Evolutionary conservation across 2,888 invertebrate species (phyloP).

Genomic region (Nephrotoma flavescens): DNA sequence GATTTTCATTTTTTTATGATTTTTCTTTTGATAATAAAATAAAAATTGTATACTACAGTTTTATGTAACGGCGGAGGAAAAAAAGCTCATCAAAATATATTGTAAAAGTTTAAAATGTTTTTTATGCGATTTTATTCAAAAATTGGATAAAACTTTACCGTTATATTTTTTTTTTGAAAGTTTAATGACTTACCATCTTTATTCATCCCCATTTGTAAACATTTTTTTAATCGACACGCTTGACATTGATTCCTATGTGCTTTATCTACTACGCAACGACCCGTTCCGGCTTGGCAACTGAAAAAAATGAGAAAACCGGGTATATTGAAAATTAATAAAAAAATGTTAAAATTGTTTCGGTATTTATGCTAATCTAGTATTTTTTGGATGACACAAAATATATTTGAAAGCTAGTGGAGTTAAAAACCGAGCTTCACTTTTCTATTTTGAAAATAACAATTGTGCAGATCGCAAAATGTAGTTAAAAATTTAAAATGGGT

Average conservation of each 20-base stretch:
- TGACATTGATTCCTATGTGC: conserved; percentile 99
- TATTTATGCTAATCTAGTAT: too few relatives aligned
- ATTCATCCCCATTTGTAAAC: conserved; percentile 98
- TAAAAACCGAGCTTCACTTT: too few relatives aligned
- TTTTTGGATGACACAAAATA: too few relatives aligned
- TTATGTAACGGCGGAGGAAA: background rate
- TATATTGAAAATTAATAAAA: too few relatives aligned
- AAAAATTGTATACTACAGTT: background rate
- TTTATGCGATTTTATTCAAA: background rate
- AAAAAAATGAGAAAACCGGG: conserved; percentile 9
- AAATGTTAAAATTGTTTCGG: too few relatives aligned
- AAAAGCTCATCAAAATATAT: background rate
- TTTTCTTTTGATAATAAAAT: background rate
- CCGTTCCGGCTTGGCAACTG: conserved; percentile 98
- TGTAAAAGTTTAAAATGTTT: background rate
- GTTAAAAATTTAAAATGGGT: too few relatives aligned
- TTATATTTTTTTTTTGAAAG: background rate
- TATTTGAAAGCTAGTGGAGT: too few relatives aligned
- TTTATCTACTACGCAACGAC: conserved; percentile 94
- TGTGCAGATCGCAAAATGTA: too few relatives aligned
- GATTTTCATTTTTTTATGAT: background rate
- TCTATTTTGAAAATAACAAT: too few relatives aligned
- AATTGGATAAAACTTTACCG: background rate
- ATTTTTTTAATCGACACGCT: conserved; percentile 95
- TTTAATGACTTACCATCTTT: conserved; percentile 78